phyloP scores from a whole-genome alignment of 1,140 invertebrate species.

The Pseudomyrmex sp. region DNA sequence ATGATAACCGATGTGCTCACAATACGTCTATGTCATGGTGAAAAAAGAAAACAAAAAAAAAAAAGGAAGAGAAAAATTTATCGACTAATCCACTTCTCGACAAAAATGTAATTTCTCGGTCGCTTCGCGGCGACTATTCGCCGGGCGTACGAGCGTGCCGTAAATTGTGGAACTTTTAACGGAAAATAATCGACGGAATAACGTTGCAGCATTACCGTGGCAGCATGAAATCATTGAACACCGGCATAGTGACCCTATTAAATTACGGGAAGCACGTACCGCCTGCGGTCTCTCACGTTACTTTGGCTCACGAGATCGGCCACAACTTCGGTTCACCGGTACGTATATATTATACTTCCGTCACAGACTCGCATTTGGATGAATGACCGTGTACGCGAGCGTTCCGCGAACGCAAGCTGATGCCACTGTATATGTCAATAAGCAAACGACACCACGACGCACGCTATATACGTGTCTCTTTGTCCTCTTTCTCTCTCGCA shows the following conservation, averaged over 20 bases:
- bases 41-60: no score
- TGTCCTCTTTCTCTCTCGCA: constrained; percentile 75
- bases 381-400: background rate
- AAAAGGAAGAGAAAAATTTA: no score
- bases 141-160: no score
- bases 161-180: background rate
- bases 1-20: no score
- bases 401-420: background rate
- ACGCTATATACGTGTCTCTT: constrained; percentile 13
- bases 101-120: no score
- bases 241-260: constrained; percentile 98
- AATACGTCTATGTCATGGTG: no score
- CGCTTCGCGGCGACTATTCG: no score
- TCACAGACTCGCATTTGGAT: constrained; percentile 19
- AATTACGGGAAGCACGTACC: constrained; percentile 99
- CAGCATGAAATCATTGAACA: constrained; percentile 98
- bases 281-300: constrained; percentile 98
- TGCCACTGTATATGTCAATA: constrained; percentile 49
- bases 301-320: constrained; percentile 99
- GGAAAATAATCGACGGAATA: constrained; percentile 42
- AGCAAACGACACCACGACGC: constrained; percentile 2
- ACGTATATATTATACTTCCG: constrained; percentile 78
- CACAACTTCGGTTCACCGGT: constrained; percentile 99
- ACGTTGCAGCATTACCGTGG: constrained; percentile 94
- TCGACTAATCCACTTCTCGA: no score